Percentiles rank a stretch among this genome's conserved stretches.
Evolutionary conservation across 2,888 invertebrate genomes (phyloP).

Genomic region (Stegophylla sp.): DNA sequence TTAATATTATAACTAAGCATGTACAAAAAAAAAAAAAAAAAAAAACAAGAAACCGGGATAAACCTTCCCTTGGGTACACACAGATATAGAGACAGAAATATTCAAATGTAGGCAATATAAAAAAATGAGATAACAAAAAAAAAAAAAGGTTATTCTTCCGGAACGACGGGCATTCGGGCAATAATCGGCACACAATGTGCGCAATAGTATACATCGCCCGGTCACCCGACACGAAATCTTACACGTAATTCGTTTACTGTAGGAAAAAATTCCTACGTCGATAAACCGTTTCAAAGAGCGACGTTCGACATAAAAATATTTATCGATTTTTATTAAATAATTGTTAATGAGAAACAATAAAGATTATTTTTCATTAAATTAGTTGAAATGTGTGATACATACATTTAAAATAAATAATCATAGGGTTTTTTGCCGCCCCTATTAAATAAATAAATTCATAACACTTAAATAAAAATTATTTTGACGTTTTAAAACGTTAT

Average conservation of each 20-base stretch:
- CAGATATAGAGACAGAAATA: conserved; percentile 16
- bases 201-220: neutral
- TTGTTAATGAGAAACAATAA: neutral
- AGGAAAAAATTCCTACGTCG: neutral
- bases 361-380: neutral
- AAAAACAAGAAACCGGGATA: conserved; percentile 10
- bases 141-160: conserved; percentile 28
- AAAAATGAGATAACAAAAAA: neutral
- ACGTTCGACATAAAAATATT: neutral
- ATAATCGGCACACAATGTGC: conserved; percentile 28
- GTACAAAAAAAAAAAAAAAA: no score
- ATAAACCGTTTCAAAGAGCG: neutral
- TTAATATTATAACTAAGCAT: conserved; percentile 21
- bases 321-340: neutral
- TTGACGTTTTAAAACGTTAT: no score
- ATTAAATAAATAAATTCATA: no score
- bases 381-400: no score
- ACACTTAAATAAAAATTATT: no score
- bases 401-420: no score
- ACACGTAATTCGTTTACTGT: conserved; percentile 32
- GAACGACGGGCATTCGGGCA: conserved; percentile 33
- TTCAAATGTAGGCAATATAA: neutral
- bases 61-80: neutral
- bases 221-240: conserved; percentile 37
- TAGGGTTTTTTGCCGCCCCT: no score